Conservation (phyloP, 1,140 invertebrate genomes). For the Diuraphis noxia region DNA sequence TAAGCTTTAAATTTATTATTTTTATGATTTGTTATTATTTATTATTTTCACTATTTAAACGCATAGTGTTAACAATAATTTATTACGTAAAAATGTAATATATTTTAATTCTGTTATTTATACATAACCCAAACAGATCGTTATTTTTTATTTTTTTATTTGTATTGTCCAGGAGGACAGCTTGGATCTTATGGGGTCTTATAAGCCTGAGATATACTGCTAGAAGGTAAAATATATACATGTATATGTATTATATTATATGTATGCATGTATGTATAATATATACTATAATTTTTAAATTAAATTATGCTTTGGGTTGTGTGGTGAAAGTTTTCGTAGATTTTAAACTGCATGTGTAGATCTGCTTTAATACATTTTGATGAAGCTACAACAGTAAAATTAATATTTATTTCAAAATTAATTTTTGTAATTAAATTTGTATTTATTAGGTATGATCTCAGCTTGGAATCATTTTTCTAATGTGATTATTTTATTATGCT, state of each 20-base stretch:
- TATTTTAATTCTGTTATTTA: slow-evolving; percentile 34
- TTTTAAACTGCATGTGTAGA: slow-evolving; percentile 17
- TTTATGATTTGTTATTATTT: background rate
- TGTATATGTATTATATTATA: slow-evolving; percentile 9
- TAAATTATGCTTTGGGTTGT: slow-evolving; percentile 33
- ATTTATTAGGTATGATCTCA: background rate
- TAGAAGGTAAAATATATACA: slow-evolving; percentile 67
- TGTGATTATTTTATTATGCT: background rate
- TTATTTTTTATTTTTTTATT: slow-evolving; percentile 54
- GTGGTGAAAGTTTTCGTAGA: slow-evolving; percentile 18
- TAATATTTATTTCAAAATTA: background rate
- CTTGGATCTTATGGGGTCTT: slow-evolving; percentile 81
- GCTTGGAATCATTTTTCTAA: background rate
- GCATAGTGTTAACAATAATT: background rate
- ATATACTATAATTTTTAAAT: slow-evolving; percentile 14
- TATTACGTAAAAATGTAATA: slow-evolving; percentile 19
- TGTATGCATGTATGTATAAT: slow-evolving; percentile 56
- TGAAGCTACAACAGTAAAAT: background rate
- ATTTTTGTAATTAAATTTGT: background rate
- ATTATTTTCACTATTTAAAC: background rate
- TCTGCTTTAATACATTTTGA: slow-evolving; percentile 10
- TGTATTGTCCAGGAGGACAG: slow-evolving; percentile 69
- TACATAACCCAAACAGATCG: slow-evolving; percentile 34
- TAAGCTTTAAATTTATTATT: background rate
- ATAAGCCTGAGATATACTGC: slow-evolving; percentile 83